A percentile compares a stretch with the other conserved stretches of the same genome.
Conservation (phyloP, 2,888 invertebrate species). For the Mythimna lalbum region DNA sequence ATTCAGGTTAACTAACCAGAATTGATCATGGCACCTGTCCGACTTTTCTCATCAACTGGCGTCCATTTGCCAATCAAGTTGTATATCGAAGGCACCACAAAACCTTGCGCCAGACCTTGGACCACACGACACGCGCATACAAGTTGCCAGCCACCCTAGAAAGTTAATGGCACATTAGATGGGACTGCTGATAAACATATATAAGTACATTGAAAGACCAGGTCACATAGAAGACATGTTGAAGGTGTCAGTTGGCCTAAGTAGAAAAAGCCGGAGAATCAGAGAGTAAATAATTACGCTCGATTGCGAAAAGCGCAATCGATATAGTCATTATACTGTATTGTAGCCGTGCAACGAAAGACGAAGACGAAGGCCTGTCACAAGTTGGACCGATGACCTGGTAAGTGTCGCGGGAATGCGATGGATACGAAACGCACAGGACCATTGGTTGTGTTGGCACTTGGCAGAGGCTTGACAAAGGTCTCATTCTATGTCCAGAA, state of each 20-base stretch:
- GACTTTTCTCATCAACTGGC: slow-evolving; percentile 92
- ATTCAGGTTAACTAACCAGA: slow-evolving; percentile 71
- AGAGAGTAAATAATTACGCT: no score
- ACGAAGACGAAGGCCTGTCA: no score
- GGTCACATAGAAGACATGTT: background rate
- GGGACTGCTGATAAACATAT: background rate
- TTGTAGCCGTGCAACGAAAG: no score
- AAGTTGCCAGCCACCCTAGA: slow-evolving; percentile 89
- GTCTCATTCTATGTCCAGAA: no score
- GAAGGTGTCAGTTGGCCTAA: no score
- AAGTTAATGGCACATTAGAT: slow-evolving; percentile 51
- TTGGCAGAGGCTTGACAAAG: no score
- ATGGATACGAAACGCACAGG: no score
- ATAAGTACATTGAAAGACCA: background rate
- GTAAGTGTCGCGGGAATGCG: no score
- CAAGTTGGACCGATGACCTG: no score
- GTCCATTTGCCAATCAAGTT: slow-evolving; percentile 92
- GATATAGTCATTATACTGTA: background rate
- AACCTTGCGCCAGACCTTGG: slow-evolving; percentile 82
- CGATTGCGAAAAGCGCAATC: background rate
- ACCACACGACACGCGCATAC: slow-evolving; percentile 92
- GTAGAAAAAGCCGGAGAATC: no score
- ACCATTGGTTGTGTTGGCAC: no score
- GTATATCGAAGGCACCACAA: slow-evolving; percentile 91
- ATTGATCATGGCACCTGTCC: slow-evolving; percentile 91